Base-by-base conservation (phyloP, 2,888 invertebrate genomes). In the Sphinx pinastri region DNA sequence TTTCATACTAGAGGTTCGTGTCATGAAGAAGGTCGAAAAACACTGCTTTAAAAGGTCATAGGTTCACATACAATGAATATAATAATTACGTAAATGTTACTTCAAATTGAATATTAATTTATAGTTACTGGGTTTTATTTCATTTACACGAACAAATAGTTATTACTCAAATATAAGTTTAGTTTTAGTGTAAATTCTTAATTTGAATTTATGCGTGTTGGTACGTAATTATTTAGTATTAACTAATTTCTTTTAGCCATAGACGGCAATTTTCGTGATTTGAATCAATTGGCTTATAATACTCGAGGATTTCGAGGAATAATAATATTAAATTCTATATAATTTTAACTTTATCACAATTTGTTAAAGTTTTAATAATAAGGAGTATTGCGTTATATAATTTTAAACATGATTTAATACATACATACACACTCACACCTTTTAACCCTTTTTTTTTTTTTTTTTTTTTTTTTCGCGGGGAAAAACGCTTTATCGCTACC, bases 281-380 rank as follows among this genome's bases (percentile, higher is more conserved):
- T 19, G 19, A 49, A 63, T 63, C 63, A 63, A 49, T 63, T 63
- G 63, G 12, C n/a, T 63, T 63, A 16, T 47, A 63, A 47, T 63
- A 47, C 16, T 47, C n/a, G 16, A 11, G 3, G 13, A 12, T n/a
- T n/a, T n/a, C n/a, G n/a, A n/a, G n/a, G n/a, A 47, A 12, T 13
- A 57, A 25, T 57, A 13, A 57, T 25, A 25, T 57, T 11, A 57
- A 57, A 13, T 57, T 38, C 8, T 38, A 57, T 57, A 25, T 25
- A 25, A 25, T 57, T 57, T 57, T 11, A 31, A 19, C 57, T 57
- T 19, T 19, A 8, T 19, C 13, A 57, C 10, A 25, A 19, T 19
- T 25, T 25, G 19, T 25, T 6, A 25, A 19, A 57, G n/a, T 19
- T 55, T 55, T 55, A 55, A 10, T 19, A 13, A 25, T 19, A 13